Conservation (phyloP, 2,888 invertebrate species). For the Diarsia dahlii region DNA sequence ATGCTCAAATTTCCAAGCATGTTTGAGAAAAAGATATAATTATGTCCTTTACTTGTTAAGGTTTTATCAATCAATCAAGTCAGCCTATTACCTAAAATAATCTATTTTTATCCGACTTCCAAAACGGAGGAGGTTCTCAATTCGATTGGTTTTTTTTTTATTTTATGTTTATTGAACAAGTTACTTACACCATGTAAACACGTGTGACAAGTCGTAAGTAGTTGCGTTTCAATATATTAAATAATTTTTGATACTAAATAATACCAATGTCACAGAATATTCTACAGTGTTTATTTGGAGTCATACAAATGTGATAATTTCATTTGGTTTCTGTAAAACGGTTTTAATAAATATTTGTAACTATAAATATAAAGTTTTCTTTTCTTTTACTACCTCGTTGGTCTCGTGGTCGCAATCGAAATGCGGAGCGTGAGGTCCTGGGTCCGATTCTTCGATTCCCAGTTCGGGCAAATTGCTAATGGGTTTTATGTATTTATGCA, state of each 20-base stretch:
- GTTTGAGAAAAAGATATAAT: too few species aligned
- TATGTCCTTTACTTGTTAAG: background rate
- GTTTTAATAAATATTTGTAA: slow-evolving; percentile 24
- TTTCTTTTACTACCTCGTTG: background rate
- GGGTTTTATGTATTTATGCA: too few species aligned
- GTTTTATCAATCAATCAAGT: background rate
- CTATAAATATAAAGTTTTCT: background rate
- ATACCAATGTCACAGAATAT: background rate
- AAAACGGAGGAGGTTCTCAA: too few species aligned
- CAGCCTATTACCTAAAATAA: background rate
- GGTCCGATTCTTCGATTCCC: background rate
- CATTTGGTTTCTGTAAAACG: slow-evolving; percentile 10
- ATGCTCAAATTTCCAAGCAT: too few species aligned
- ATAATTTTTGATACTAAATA: background rate
- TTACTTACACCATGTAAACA: background rate
- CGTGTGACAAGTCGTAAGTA: background rate
- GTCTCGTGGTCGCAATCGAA: too few species aligned
- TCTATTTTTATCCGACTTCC: too few species aligned
- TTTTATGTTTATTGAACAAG: too few species aligned
- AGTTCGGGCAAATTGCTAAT: background rate
- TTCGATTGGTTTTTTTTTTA: background rate
- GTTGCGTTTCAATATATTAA: too few species aligned
- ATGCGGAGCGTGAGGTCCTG: background rate
- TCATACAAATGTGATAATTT: background rate
- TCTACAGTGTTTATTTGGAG: too few species aligned